phyloP scores from a whole-genome alignment of 1,140 invertebrate genomes.

The Saccostrea cuccullata region DNA sequence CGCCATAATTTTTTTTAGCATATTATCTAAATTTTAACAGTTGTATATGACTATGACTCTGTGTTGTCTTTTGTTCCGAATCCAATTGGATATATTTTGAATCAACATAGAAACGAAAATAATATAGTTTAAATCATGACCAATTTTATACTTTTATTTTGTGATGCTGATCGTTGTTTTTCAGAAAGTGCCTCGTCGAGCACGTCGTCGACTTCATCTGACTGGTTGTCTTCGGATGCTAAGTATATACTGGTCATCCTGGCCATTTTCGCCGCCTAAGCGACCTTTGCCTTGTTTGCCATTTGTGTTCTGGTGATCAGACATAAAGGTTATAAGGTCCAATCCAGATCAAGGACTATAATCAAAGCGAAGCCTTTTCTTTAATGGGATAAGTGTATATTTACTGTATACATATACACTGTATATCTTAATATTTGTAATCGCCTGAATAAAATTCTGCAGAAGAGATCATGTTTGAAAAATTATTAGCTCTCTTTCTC shows the following conservation, averaged over 20 bases:
- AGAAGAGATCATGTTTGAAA: no score
- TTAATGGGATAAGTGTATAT: not conserved
- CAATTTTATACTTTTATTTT: no score
- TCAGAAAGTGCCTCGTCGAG: not conserved
- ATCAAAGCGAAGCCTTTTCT: slow-evolving; percentile 8
- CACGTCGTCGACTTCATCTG: not conserved
- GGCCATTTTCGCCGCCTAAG: not conserved
- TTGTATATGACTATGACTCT: no score
- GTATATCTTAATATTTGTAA: no score
- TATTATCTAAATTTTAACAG: no score
- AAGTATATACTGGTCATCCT: slow-evolving; percentile 16
- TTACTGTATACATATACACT: not conserved
- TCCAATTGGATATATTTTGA: no score
- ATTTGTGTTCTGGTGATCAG: not conserved
- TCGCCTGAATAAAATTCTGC: no score
- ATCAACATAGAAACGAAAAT: no score
- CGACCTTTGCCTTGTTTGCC: not conserved
- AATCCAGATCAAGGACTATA: not conserved
- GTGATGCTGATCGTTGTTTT: not conserved
- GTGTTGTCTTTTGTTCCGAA: no score
- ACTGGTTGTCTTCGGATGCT: not conserved
- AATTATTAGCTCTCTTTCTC: no score
- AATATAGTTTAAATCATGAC: no score
- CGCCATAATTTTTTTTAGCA: no score
- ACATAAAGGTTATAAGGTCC: not conserved